Percentiles rank a stretch among this genome's conserved stretches.
phyloP scores from a whole-genome alignment of 2,113 vertebrate species.

The Ictalurus punctatus region DNA sequence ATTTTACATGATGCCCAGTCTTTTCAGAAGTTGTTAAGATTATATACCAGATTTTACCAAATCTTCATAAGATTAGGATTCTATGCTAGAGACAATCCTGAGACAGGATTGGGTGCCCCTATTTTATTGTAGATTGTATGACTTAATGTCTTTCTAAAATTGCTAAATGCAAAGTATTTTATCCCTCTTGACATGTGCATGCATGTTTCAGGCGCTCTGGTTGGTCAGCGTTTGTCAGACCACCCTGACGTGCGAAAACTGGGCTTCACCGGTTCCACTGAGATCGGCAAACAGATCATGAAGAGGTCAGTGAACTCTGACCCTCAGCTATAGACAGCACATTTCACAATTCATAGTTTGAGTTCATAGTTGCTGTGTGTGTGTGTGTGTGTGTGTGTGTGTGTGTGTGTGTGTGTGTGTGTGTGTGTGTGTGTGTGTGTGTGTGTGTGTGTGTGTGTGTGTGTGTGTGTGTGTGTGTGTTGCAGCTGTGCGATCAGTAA shows the following conservation, averaged over 20 bases:
- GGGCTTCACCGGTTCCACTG: slow-evolving; percentile 86
- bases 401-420: neutral
- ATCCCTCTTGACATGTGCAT: neutral
- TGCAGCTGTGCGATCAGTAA: slow-evolving; percentile 83
- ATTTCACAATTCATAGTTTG: neutral
- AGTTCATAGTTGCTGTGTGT: neutral
- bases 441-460: slow-evolving; percentile 7
- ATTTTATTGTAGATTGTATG: neutral
- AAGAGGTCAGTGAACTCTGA: slow-evolving; percentile 73
- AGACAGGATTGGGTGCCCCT: neutral
- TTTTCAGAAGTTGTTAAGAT: neutral
- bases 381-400: slow-evolving; percentile 14
- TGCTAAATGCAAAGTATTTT: neutral
- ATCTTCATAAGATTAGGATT: neutral
- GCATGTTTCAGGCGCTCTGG: slow-evolving; percentile 70
- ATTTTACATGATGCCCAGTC: neutral
- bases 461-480: slow-evolving; percentile 1
- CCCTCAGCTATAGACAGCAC: neutral
- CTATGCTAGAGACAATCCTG: too few species aligned
- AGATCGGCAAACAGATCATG: slow-evolving; percentile 88
- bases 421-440: slow-evolving; percentile 2
- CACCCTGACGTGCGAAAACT: slow-evolving; percentile 87
- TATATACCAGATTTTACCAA: neutral
- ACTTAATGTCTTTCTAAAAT: neutral
- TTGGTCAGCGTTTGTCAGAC: slow-evolving; percentile 82